Percentiles rank a stretch among this genome's conserved stretches.
Conservation (phyloP, 2,797 vertebrate genomes). For the Chelonia mydas region DNA sequence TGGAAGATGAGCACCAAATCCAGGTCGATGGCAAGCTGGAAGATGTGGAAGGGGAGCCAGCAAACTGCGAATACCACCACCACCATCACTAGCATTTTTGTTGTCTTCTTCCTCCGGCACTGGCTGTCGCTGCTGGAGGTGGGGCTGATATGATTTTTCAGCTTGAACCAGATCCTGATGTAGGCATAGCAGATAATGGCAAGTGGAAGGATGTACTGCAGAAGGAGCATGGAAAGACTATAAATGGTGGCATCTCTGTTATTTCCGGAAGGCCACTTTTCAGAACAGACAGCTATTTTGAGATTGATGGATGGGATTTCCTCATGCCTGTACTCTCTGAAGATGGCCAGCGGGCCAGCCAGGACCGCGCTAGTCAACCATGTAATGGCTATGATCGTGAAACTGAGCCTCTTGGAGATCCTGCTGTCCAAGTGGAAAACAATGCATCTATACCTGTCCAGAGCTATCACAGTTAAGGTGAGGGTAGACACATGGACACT, state of each 20-base stretch:
- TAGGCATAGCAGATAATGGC: constrained; percentile 93
- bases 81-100: constrained; percentile 92
- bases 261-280: constrained; percentile 92
- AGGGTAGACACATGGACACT: constrained; percentile 93
- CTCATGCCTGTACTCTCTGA: constrained; percentile 90
- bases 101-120: constrained; percentile 89
- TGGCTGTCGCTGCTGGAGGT: constrained; percentile 87
- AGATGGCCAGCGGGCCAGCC: constrained; percentile 92
- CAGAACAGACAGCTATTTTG: constrained; percentile 91
- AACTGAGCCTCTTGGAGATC: constrained; percentile 88
- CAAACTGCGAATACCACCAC: constrained; percentile 92
- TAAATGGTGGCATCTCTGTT: constrained; percentile 92
- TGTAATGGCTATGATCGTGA: constrained; percentile 88
- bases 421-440: constrained; percentile 92
- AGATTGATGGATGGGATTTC: constrained; percentile 91
- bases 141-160: constrained; percentile 92
- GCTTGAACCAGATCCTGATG: constrained; percentile 93
- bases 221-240: constrained; percentile 91
- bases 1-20: constrained; percentile 89
- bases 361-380: constrained; percentile 89
- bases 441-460: constrained; percentile 93
- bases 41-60: constrained; percentile 93
- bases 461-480: constrained; percentile 91
- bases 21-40: constrained; percentile 92
- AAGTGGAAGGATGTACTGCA: constrained; percentile 91